These are phyloP conservation scores for Pinctada fucata DNA, from an alignment of 2,888 invertebrate species.

Conservation along the genomic window DNA sequence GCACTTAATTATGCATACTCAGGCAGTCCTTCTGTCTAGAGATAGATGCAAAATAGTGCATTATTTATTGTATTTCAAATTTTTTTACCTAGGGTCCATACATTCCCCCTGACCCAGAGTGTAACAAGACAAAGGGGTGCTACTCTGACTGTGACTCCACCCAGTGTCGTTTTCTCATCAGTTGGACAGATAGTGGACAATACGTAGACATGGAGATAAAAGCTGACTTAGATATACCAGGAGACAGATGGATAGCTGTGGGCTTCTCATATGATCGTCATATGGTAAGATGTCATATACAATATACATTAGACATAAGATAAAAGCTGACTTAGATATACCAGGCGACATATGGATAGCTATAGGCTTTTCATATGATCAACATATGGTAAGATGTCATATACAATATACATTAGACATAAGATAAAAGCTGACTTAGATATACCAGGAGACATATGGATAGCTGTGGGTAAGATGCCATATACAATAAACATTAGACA, in stretches of 20 bases:
- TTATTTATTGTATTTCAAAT: neutral
- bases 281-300: conserved; percentile 61
- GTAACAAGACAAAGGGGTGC: conserved; percentile 71
- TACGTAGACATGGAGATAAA: conserved; percentile 58
- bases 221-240: conserved; percentile 41
- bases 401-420: neutral
- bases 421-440: conserved; percentile 52
- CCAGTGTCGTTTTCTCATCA: conserved; percentile 65
- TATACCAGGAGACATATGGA: conserved; percentile 54
- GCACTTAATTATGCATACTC: too few relatives aligned
- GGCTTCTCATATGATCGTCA: conserved; percentile 72
- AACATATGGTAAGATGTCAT: conserved; percentile 64
- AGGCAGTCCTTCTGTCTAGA: too few relatives aligned
- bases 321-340: conserved; percentile 49
- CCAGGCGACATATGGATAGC: conserved; percentile 64
- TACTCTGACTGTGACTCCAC: conserved; percentile 66
- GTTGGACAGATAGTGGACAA: conserved; percentile 64
- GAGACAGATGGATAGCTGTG: conserved; percentile 67
- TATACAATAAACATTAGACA: neutral
- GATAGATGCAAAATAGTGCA: too few relatives aligned
- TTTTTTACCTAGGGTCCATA: conserved; percentile 19
- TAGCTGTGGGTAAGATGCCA: conserved; percentile 66
- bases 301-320: conserved; percentile 20
- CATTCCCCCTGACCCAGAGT: conserved; percentile 47
- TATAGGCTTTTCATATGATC: conserved; percentile 72